Conservation (phyloP, 2,888 invertebrate genomes). For the Drosophila mimica region DNA sequence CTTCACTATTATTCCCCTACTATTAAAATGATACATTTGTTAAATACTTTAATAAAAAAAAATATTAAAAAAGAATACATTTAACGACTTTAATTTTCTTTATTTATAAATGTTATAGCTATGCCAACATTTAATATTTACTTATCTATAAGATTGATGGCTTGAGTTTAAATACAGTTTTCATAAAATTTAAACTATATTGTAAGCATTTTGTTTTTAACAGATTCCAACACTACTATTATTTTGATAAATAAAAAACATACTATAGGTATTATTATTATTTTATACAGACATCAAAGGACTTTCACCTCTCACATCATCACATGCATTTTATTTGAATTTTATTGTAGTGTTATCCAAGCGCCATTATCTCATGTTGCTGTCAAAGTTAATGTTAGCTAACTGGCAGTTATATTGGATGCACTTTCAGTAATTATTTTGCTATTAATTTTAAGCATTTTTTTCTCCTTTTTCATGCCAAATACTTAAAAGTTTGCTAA, state of each 20-base stretch:
- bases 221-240: not conserved
- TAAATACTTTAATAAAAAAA: not conserved
- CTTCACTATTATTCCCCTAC: not conserved
- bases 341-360: not conserved
- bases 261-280: not conserved
- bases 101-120: not conserved
- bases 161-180: too few species aligned
- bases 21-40: not conserved
- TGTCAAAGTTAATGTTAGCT: conserved; percentile 29
- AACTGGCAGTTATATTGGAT: conserved; percentile 18
- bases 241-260: not conserved
- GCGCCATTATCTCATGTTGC: not conserved
- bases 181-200: not conserved
- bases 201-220: not conserved
- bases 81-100: not conserved
- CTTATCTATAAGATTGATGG: not conserved
- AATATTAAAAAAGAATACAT: not conserved
- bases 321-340: not conserved
- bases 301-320: conserved; percentile 9
- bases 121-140: not conserved
- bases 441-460: not conserved
- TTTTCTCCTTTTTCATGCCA: not conserved
- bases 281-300: not conserved
- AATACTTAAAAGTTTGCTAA: not conserved
- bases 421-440: not conserved